Evolutionary conservation across 2,797 vertebrate genomes (phyloP).

Genomic region (Cyclopterus lumpus): DNA sequence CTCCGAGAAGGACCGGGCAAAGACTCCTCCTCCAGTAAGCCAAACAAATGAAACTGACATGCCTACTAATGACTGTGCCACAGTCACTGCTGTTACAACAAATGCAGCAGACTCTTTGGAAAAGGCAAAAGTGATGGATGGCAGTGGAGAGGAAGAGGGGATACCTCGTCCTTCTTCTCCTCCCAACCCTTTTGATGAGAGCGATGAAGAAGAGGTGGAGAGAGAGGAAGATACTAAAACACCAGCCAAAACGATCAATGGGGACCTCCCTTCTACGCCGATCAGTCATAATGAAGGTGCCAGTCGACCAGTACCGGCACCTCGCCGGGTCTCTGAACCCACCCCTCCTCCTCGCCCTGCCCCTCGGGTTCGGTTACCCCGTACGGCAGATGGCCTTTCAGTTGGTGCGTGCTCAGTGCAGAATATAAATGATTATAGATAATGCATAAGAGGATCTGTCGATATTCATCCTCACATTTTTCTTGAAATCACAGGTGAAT

Average conservation of each 20-base stretch:
- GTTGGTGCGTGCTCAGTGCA: constrained; percentile 55
- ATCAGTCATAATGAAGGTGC: constrained; percentile 32
- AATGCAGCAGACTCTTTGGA: constrained; percentile 43
- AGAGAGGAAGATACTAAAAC: constrained; percentile 53
- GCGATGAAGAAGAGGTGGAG: constrained; percentile 73
- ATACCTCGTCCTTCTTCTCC: constrained; percentile 57
- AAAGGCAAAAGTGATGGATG: constrained; percentile 29
- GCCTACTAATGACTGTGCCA: constrained; percentile 10
- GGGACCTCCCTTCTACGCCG: constrained; percentile 45
- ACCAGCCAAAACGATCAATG: constrained; percentile 51
- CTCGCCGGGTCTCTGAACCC: constrained; percentile 75
- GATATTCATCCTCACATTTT: constrained; percentile 18
- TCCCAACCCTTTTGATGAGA: constrained; percentile 86
- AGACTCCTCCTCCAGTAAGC: constrained; percentile 31
- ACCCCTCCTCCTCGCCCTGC: constrained; percentile 74
- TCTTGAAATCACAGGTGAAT: constrained; percentile 68
- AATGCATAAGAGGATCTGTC: neutral
- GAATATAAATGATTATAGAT: neutral
- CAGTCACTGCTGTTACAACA: constrained; percentile 8
- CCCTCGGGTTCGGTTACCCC: constrained; percentile 66
- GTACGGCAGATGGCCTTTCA: constrained; percentile 42
- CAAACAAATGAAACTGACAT: constrained; percentile 4
- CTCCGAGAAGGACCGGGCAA: constrained; percentile 42
- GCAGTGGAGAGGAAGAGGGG: constrained; percentile 32
- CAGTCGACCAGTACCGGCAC: constrained; percentile 81